A percentile compares a stretch with the other conserved stretches of the same genome.
These are phyloP conservation scores for Aphelocoma coerulescens DNA, from an alignment of 2,113 vertebrate species.

Conservation along the genomic window DNA sequence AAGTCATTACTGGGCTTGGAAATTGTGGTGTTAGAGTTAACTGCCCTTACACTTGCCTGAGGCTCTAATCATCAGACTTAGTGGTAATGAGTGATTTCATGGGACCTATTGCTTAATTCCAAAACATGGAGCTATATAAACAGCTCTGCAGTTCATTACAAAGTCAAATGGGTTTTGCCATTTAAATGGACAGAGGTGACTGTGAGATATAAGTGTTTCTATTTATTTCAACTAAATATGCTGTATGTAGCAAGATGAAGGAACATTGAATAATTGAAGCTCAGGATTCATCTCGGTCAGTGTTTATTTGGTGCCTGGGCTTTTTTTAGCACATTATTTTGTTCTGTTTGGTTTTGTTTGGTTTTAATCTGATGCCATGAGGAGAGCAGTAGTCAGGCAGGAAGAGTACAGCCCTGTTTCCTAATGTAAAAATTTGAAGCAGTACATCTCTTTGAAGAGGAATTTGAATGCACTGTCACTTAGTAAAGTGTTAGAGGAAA, in stretches of 20 bases:
- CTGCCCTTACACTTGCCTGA: neutral
- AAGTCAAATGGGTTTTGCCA: constrained; percentile 36
- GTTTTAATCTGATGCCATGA: neutral
- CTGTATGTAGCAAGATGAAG: neutral
- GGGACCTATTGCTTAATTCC: constrained; percentile 32
- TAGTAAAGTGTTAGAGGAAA: neutral
- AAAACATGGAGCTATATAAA: constrained; percentile 4
- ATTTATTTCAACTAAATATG: neutral
- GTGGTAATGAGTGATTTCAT: constrained; percentile 40
- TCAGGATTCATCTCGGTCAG: neutral
- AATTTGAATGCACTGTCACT: neutral
- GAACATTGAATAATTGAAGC: neutral
- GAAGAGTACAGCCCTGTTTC: neutral
- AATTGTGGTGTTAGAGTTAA: neutral
- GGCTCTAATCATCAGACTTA: constrained; percentile 17
- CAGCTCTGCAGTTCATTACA: constrained; percentile 19
- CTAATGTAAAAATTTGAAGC: neutral
- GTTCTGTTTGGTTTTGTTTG: neutral
- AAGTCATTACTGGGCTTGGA: neutral
- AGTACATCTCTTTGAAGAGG: neutral
- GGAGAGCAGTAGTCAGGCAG: neutral
- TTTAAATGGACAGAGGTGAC: constrained; percentile 14
- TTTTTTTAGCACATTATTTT: neutral
- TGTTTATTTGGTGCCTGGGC: neutral
- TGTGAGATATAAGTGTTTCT: neutral